Base-by-base conservation (phyloP, 2,888 invertebrate species). In the Microctonus hyperodae region DNA sequence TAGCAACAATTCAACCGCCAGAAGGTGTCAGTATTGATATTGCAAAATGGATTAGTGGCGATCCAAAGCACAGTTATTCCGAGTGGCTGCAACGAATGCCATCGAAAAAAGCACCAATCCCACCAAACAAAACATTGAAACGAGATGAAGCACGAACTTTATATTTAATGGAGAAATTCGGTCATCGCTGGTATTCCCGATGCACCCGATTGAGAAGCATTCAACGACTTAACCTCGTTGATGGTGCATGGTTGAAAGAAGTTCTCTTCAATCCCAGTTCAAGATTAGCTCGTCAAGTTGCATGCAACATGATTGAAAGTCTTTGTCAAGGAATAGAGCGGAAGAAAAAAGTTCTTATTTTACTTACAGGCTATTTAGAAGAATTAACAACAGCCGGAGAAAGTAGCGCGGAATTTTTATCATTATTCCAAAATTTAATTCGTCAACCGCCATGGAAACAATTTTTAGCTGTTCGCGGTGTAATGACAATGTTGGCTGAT, bases 201-300 rank as follows among this genome's bases (percentile, higher is more conserved):
- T 83, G 81, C 58, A 69, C 75, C 65, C 86, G 87, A 79, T 84
- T 74, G 68, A 87, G 82, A 71, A 88, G 88, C 55, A 86, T 88
- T 75, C 86, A 88, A 1, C 87, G 88, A 0, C 82, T 92, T 58
- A 87, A 88, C 25, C 83, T 92, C 22, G 88, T 89, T 53, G 90
- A 91, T 74, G 89, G 90, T 48, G 90, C 92, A 0, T 97, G 97
- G 97, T 86, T 97, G 68, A 92, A 94, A 73, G 92, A 93, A n/a
- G 92, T 97, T 7, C 88, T 97, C 76, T 97, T 97, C 84, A 96
- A 96, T 85, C 91, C 94, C 0, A 94, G 95, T 80, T 97, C 96
- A 0, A 89, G 95, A 60, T 89, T 95, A 70, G 95, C 96, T 0
- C 88, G 97, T 25, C 93, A 95, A 83, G 91, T 96, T 37, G 94